Evolutionary conservation across 2,113 vertebrate genomes (phyloP), one percentile per base, ranked within the genome.

Genomic region (Pelecanus crispus): DNA sequence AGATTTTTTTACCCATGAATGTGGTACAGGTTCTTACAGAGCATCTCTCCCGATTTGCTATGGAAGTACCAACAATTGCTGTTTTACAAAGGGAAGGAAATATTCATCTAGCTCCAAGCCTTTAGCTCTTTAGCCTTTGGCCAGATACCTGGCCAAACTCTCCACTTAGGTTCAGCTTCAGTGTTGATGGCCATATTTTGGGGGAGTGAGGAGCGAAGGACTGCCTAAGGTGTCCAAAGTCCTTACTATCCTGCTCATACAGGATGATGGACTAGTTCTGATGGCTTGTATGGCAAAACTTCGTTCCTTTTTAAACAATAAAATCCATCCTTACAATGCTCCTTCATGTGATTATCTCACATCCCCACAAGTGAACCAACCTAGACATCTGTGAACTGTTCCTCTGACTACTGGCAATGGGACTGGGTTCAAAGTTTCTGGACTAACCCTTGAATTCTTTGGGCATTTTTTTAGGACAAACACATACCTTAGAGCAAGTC

Each of bases 41-140:
- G 32, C 20, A 19, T 9, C 56, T 70, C 56, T 36, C 63, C 38
- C 0, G 0, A 18, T 28, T 66, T 71, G 21, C 66, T 29, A 0
- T 6, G n/a, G 66, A 70, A 31, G 8, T 29, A 42, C 10, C 17
- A 25, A 55, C 3, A 72, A 29, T 4, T 31, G 36, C 56, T 49
- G 38, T 19, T 63, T 20, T 25, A 19, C n/a, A n/a, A 42, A 31
- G 17, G 29, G 28, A 68, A 65, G 36, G 71, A 61, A 42, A 55
- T 17, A 32, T 38, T 15, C 10, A 34, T 10, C 45, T 67, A 77
- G 52, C 38, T 58, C 26, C 32, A 28, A 42, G 49, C 28, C 10
- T 61, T 45, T 18, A 40, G n/a, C 65, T 66, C 61, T 53, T 67
- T 8, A 50, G 71, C n/a, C n/a, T n/a, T n/a, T n/a, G n/a, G n/a